phyloP scores from a whole-genome alignment of 2,888 invertebrate genomes.

The Petrolisthes cinctipes region DNA sequence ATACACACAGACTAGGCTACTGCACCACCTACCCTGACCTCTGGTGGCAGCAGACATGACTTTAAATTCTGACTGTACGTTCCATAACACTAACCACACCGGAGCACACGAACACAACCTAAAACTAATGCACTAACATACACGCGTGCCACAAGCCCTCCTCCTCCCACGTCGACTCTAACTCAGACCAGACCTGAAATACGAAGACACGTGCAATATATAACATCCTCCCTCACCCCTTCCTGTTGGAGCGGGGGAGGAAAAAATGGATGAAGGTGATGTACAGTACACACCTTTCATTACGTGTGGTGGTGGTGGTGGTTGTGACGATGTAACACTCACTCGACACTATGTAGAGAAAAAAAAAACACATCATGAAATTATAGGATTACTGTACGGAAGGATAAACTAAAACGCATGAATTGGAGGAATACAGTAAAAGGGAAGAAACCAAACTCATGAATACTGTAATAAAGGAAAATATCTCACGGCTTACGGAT shows the following conservation, averaged over 20 bases:
- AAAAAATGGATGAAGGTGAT: not conserved
- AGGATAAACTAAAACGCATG: too few species aligned
- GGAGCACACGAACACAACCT: too few species aligned
- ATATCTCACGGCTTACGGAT: too few species aligned
- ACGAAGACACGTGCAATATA: not conserved
- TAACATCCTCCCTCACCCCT: not conserved
- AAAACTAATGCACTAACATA: not conserved
- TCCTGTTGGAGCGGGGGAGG: not conserved
- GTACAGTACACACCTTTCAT: too few species aligned
- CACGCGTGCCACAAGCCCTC: not conserved
- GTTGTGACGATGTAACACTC: too few species aligned
- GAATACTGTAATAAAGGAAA: too few species aligned
- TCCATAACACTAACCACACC: not conserved
- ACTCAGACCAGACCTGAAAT: not conserved
- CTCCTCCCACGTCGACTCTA: not conserved
- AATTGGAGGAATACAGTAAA: too few species aligned
- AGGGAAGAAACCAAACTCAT: too few species aligned
- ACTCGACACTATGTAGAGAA: not conserved
- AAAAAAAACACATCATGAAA: not conserved
- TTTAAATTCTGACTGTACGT: not conserved
- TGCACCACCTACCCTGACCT: too few species aligned
- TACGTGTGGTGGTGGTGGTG: too few species aligned
- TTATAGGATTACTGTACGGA: too few species aligned
- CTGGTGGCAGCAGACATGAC: not conserved
- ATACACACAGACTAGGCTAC: too few species aligned